Conservation (phyloP, 2,113 vertebrate genomes). For the Microcebus griseorufus region DNA sequence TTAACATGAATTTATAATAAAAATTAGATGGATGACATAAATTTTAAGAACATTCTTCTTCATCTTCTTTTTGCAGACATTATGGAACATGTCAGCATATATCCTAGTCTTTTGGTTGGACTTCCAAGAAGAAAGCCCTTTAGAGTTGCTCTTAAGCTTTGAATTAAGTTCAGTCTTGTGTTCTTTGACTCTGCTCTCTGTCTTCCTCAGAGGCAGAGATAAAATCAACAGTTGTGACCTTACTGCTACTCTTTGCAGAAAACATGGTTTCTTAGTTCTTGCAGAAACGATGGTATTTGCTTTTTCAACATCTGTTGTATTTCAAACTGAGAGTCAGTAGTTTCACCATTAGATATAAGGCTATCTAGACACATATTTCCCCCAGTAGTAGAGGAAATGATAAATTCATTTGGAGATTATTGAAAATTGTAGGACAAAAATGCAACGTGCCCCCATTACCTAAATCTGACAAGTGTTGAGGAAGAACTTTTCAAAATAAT, state of each 20-base stretch:
- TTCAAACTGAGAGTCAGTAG: too few species aligned
- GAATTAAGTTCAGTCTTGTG: not conserved
- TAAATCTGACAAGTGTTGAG: too few species aligned
- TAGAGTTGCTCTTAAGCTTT: not conserved
- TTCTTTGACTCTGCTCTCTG: not conserved
- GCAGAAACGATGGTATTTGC: too few species aligned
- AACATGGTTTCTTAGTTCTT: not conserved
- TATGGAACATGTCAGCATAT: not conserved
- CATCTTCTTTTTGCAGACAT: not conserved
- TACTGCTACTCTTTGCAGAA: not conserved
- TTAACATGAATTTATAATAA: slow-evolving; percentile 32
- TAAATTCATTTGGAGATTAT: too few species aligned
- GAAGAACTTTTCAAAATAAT: too few species aligned
- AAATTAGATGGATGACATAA: not conserved
- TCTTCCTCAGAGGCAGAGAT: not conserved
- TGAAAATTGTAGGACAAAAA: too few species aligned
- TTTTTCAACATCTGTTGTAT: too few species aligned
- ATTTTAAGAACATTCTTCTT: not conserved
- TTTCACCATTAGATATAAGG: too few species aligned
- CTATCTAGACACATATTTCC: too few species aligned
- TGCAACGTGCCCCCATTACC: too few species aligned
- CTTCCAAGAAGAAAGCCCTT: not conserved
- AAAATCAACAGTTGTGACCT: not conserved
- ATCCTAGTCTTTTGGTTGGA: not conserved
- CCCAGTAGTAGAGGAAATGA: too few species aligned